These are phyloP conservation scores for Centruroides vittatus DNA, from an alignment of 1,140 invertebrate genomes.

Conservation along the genomic window DNA sequence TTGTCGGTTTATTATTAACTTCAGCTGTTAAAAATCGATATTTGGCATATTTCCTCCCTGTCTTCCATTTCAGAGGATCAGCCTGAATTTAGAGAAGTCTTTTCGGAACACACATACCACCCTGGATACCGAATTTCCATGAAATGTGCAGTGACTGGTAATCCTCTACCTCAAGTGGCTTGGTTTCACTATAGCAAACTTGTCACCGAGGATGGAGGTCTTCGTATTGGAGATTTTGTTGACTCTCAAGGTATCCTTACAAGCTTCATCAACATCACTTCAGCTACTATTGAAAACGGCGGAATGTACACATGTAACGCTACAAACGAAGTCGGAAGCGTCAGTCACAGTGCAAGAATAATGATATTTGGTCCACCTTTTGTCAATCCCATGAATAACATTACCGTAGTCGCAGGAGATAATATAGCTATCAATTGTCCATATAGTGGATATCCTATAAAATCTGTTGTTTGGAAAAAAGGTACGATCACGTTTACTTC, in stretches of 20 bases:
- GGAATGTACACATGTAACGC: conserved; percentile 36
- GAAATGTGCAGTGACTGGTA: conserved; percentile 69
- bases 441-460: conserved; percentile 21
- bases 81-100: conserved; percentile 35
- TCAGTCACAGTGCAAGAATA: conserved; percentile 58
- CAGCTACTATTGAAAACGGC: conserved; percentile 28
- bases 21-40: too few relatives aligned
- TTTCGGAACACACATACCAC: conserved; percentile 76
- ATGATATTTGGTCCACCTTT: conserved; percentile 47
- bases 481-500: conserved; percentile 21
- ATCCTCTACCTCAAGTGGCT: conserved; percentile 47
- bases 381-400: conserved; percentile 31
- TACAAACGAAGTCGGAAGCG: conserved; percentile 38
- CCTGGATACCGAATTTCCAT: conserved; percentile 52
- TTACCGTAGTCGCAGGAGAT: conserved; percentile 33
- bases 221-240: conserved; percentile 24
- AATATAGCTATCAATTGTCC: conserved; percentile 26
- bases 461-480: conserved; percentile 34
- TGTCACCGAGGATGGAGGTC: conserved; percentile 23
- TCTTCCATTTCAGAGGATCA: conserved; percentile 24
- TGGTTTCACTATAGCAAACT: conserved; percentile 34
- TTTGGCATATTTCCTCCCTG: background rate
- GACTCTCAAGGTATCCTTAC: conserved; percentile 20
- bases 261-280: conserved; percentile 33
- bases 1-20: too few relatives aligned